Conservation (phyloP, 2,888 invertebrate species). For the Polymixis flavicincta region DNA sequence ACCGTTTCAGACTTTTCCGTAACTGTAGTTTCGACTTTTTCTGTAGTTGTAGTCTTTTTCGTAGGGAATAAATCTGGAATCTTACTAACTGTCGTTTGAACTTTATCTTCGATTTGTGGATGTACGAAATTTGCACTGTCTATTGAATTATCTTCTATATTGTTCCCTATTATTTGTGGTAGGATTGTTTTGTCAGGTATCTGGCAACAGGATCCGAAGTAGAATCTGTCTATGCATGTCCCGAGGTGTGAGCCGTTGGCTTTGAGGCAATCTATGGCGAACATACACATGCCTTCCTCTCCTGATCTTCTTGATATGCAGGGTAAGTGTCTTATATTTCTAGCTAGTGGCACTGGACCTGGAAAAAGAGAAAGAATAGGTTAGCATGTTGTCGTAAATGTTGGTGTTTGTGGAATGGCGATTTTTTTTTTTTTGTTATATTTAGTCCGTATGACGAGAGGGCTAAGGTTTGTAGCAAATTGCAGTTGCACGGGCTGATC, state of each 20-base stretch:
- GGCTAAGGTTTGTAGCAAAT: too few relatives aligned
- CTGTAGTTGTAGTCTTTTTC: conserved; percentile 70
- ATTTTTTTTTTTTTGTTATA: too few relatives aligned
- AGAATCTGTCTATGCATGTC: conserved; percentile 97
- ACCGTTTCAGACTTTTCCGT: conserved; percentile 73
- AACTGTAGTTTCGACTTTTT: conserved; percentile 72
- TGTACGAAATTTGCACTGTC: conserved; percentile 88
- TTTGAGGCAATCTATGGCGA: conserved; percentile 97
- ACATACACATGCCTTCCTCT: conserved; percentile 97
- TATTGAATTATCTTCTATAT: conserved; percentile 91
- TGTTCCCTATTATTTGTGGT: conserved; percentile 91
- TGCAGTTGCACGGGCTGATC: too few relatives aligned
- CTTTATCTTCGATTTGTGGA: conserved; percentile 83
- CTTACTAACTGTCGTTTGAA: conserved; percentile 67
- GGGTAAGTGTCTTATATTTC: conserved; percentile 97
- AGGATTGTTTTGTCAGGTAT: conserved; percentile 90
- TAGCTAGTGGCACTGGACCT: conserved; percentile 94
- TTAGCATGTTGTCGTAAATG: conserved; percentile 38
- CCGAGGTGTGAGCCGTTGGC: conserved; percentile 97
- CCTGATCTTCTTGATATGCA: conserved; percentile 95
- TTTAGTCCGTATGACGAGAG: too few relatives aligned
- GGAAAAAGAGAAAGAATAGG: conserved; percentile 73
- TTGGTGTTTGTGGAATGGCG: too few relatives aligned
- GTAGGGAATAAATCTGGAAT: conserved; percentile 64
- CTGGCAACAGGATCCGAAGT: conserved; percentile 98